Evolutionary conservation across 92 coral and sea anemone genomes (phyloP).

Genomic region (Siderastrea siderea): DNA sequence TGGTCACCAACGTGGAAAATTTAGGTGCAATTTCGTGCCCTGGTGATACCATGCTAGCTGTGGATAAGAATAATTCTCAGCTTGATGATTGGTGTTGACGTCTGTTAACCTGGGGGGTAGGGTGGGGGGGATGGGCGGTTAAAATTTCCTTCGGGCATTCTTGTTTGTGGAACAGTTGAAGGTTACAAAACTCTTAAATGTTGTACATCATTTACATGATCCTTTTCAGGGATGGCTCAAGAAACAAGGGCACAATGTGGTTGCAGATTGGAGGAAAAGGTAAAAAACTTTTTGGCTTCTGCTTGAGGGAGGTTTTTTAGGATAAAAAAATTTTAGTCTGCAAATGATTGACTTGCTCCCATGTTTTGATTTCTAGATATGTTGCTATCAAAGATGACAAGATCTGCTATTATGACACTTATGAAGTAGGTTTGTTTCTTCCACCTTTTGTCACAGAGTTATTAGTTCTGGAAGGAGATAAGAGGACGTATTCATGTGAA

Average conservation of each 20-base stretch:
- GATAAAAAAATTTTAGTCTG: not conserved
- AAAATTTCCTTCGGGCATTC: too few species aligned
- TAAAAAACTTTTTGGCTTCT: not conserved
- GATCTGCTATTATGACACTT: constrained; percentile 91
- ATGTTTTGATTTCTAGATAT: constrained; percentile 68
- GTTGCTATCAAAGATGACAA: constrained; percentile 91
- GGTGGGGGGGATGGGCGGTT: too few species aligned
- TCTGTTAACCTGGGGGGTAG: too few species aligned
- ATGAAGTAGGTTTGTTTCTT: constrained; percentile 69
- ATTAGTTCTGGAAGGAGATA: not conserved
- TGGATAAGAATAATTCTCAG: too few species aligned
- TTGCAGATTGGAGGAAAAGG: constrained; percentile 98
- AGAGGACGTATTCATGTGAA: not conserved
- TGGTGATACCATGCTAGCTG: too few species aligned
- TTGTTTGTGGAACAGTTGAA: too few species aligned
- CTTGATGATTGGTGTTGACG: too few species aligned
- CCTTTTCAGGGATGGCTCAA: constrained; percentile 90
- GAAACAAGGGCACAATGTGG: constrained; percentile 97
- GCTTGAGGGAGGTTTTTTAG: too few species aligned
- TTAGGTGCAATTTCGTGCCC: too few species aligned
- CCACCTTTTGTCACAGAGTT: not conserved
- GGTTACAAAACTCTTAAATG: not conserved
- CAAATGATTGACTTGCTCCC: not conserved
- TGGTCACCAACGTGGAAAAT: too few species aligned
- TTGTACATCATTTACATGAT: not conserved